Evolutionary conservation across 2,113 vertebrate species (phyloP).

Genomic region (Protobothrops flavoviridis): DNA sequence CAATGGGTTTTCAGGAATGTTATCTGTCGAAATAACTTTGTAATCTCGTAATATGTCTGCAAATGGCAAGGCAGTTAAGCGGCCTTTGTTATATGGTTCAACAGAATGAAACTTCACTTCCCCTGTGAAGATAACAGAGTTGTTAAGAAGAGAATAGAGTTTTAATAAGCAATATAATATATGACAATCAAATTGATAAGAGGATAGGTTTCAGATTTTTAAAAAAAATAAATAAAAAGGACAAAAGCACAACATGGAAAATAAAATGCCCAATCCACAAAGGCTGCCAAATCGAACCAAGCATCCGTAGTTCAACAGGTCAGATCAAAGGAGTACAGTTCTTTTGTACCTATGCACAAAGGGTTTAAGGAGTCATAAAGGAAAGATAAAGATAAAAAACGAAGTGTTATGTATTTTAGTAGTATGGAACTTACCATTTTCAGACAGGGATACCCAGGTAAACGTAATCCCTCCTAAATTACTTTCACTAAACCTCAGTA

Average conservation of each 20-base stretch:
- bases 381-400: too few relatives aligned
- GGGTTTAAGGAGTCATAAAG: not conserved
- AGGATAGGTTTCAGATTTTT: not conserved
- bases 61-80: constrained; percentile 87
- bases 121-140: constrained; percentile 65
- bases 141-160: not conserved
- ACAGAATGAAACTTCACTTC: constrained; percentile 91
- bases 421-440: constrained; percentile 75
- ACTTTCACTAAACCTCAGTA: constrained; percentile 94
- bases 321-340: not conserved
- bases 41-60: constrained; percentile 93
- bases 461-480: constrained; percentile 96
- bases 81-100: constrained; percentile 93
- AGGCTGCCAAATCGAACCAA: not conserved
- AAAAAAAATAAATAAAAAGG: not conserved
- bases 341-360: not conserved
- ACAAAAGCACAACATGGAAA: not conserved
- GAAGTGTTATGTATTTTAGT: not conserved
- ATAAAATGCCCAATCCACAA: not conserved
- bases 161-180: not conserved
- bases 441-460: constrained; percentile 90
- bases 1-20: constrained; percentile 90
- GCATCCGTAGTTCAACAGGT: not conserved
- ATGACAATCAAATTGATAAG: not conserved
- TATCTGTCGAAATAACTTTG: constrained; percentile 92